phyloP scores from a whole-genome alignment of 2,113 vertebrate species.

The Isurus oxyrinchus region DNA sequence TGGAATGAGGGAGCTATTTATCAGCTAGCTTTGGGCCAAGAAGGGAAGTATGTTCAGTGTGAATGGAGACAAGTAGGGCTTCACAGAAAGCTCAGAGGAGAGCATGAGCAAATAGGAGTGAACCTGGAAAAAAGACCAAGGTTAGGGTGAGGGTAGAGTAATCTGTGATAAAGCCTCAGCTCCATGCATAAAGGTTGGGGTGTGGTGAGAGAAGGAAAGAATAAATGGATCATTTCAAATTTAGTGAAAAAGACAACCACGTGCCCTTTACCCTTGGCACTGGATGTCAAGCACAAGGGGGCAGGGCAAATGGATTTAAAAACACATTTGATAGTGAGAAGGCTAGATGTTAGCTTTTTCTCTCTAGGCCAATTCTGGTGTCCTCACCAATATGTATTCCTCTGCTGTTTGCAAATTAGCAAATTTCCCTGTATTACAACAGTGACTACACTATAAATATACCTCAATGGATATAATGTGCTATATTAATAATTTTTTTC shows the following conservation, averaged over 20 bases:
- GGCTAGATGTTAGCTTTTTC: no score
- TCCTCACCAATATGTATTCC: no score
- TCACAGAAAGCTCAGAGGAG: no score
- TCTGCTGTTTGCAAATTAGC: no score
- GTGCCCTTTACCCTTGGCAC: neutral
- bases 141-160: neutral
- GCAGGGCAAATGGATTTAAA: neutral
- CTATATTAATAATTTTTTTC: no score
- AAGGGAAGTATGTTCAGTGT: neutral
- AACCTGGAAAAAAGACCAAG: no score
- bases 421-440: no score
- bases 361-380: neutral
- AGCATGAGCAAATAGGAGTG: no score
- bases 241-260: neutral
- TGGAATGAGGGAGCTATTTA: neutral
- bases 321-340: neutral
- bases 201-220: neutral
- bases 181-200: neutral
- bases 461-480: no score
- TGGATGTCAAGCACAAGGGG: neutral
- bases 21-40: neutral
- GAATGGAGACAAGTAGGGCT: neutral
- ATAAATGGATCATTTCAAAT: neutral
- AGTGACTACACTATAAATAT: no score
- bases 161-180: neutral